Evolutionary conservation across 2,113 vertebrate species (phyloP).

Genomic region (Orycteropus afer): DNA sequence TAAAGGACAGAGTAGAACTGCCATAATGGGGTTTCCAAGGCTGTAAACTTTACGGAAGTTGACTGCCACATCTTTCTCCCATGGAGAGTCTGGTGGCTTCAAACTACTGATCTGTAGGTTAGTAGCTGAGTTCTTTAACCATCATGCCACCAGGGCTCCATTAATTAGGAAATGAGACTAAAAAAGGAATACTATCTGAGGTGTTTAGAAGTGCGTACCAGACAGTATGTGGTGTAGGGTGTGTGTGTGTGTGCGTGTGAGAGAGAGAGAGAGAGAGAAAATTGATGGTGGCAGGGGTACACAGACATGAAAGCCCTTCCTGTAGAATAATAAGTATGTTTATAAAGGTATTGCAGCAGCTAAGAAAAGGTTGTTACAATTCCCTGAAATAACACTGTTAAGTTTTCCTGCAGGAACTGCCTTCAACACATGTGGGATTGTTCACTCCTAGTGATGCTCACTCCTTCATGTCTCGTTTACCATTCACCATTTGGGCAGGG

Average conservation of each 20-base stretch:
- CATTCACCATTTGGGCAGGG: neutral
- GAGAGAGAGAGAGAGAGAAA: no score
- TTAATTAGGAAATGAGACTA: neutral
- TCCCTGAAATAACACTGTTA: conserved; percentile 2
- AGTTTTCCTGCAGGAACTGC: neutral
- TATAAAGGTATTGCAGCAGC: neutral
- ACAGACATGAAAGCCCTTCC: neutral
- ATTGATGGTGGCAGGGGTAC: neutral
- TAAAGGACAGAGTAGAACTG: no score
- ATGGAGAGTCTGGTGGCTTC: neutral
- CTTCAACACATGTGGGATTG: neutral
- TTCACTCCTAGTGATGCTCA: neutral
- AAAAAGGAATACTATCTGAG: neutral
- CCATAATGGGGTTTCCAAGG: no score
- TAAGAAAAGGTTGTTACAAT: neutral
- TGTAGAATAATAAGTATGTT: neutral
- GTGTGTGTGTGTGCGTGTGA: neutral
- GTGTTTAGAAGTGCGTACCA: neutral
- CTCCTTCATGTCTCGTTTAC: conserved; percentile 22
- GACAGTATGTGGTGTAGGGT: neutral
- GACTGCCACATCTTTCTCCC: neutral
- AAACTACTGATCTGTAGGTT: neutral
- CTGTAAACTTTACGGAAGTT: neutral
- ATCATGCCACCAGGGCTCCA: neutral
- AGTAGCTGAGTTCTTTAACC: neutral